Conservation (phyloP, 2,888 invertebrate genomes). For the Cataglyphis albicans region DNA sequence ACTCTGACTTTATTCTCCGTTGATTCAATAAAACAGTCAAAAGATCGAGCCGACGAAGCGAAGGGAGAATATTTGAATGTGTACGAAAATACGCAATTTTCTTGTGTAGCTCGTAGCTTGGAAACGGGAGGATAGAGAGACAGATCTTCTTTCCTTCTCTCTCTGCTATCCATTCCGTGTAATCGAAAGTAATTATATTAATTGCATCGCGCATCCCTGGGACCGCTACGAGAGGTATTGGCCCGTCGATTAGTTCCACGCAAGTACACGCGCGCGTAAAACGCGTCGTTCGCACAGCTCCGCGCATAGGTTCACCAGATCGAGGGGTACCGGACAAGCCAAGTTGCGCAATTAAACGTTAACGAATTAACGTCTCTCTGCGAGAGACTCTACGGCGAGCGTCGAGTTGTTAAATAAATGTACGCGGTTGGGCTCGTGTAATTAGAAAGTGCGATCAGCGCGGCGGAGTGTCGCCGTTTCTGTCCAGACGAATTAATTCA, state of each 20-base stretch:
- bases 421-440: constrained; percentile 32
- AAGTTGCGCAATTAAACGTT: constrained; percentile 80
- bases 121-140: constrained; percentile 47
- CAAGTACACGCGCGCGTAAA: constrained; percentile 43
- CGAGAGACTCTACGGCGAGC: constrained; percentile 64
- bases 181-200: constrained; percentile 83
- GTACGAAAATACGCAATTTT: constrained; percentile 36
- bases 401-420: constrained; percentile 68
- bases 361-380: constrained; percentile 81
- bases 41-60: constrained; percentile 5
- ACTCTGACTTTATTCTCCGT: constrained; percentile 18
- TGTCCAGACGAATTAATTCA: constrained; percentile 30
- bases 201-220: constrained; percentile 76
- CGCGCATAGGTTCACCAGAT: constrained; percentile 25
- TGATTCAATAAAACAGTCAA: constrained; percentile 26
- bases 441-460: constrained; percentile 50
- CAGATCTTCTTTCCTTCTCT: neutral
- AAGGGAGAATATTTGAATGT: constrained; percentile 15
- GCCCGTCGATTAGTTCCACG: constrained; percentile 66
- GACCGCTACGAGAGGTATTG: constrained; percentile 72
- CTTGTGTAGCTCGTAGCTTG: constrained; percentile 11
- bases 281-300: constrained; percentile 49
- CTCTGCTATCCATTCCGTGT: constrained; percentile 57
- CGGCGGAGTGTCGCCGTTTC: neutral
- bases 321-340: neutral